These are phyloP conservation scores for Paradoxurus hermaphroditus DNA, from an alignment of 2,113 vertebrate species.

Conservation along the genomic window DNA sequence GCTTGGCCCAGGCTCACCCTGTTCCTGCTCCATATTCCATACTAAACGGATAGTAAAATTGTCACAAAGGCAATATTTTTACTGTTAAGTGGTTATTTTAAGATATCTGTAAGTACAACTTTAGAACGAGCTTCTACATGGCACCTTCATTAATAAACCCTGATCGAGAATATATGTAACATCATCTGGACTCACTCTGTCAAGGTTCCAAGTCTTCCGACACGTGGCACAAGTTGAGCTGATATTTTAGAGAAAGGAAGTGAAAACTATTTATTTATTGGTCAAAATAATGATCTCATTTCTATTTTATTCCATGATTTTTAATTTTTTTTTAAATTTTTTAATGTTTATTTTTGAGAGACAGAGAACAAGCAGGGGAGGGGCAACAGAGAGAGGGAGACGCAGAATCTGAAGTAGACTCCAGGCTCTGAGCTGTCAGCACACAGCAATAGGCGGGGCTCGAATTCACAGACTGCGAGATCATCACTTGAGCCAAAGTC, in stretches of 20 bases:
- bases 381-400: too few species aligned
- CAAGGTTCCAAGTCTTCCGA: neutral
- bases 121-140: neutral
- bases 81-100: neutral
- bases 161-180: neutral
- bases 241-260: neutral
- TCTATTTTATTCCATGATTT: neutral
- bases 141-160: neutral
- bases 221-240: neutral
- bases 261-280: neutral
- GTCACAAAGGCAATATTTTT: neutral
- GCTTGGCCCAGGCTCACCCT: neutral
- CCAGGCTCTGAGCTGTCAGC: too few species aligned
- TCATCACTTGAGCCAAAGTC: too few species aligned
- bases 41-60: neutral
- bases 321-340: too few species aligned
- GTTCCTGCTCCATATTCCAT: neutral
- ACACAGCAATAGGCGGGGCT: too few species aligned
- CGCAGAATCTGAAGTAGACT: too few species aligned
- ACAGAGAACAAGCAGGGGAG: too few species aligned
- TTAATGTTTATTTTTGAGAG: too few species aligned
- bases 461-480: too few species aligned
- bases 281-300: neutral
- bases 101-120: neutral
- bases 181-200: neutral